Evolutionary conservation across 2,888 invertebrate species (phyloP).

Genomic region (Archips crataeganus): DNA sequence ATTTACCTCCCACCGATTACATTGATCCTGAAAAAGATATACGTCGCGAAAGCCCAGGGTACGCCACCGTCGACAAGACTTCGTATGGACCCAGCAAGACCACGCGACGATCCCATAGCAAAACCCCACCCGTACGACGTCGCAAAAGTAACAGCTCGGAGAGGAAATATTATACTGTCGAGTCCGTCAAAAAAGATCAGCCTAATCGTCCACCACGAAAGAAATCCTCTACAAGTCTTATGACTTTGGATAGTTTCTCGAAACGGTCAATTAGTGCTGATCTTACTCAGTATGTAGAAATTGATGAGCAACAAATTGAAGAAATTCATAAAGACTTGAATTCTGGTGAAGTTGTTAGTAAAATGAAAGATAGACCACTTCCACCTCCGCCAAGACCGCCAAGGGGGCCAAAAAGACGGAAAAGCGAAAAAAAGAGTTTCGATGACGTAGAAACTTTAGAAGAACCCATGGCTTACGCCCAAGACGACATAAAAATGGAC

Average conservation of each 20-base stretch:
- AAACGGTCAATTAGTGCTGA: conserved; percentile 74
- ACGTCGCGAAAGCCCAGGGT: conserved; percentile 87
- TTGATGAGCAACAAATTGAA: conserved; percentile 86
- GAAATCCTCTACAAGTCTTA: conserved; percentile 84
- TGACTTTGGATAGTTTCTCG: conserved; percentile 82
- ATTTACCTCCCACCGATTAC: conserved; percentile 64
- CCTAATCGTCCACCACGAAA: conserved; percentile 89
- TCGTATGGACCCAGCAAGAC: conserved; percentile 87
- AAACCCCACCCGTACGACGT: conserved; percentile 76
- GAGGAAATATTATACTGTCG: conserved; percentile 89
- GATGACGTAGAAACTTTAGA: conserved; percentile 51
- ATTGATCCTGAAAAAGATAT: conserved; percentile 70
- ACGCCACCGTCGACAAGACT: conserved; percentile 91
- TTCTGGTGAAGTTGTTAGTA: conserved; percentile 91
- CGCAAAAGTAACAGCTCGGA: conserved; percentile 83
- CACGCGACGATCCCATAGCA: conserved; percentile 83
- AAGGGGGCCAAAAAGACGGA: conserved; percentile 84
- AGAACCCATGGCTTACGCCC: conserved; percentile 48
- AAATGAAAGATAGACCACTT: conserved; percentile 94
- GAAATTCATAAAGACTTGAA: conserved; percentile 88
- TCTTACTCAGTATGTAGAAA: conserved; percentile 87
- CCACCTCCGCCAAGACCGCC: conserved; percentile 95
- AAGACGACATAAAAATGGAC: conserved; percentile 58
- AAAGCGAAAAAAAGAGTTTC: conserved; percentile 59
- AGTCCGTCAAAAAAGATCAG: conserved; percentile 69